Base-by-base conservation (phyloP, 1,140 invertebrate species). In the Elymnias hypermnestra region DNA sequence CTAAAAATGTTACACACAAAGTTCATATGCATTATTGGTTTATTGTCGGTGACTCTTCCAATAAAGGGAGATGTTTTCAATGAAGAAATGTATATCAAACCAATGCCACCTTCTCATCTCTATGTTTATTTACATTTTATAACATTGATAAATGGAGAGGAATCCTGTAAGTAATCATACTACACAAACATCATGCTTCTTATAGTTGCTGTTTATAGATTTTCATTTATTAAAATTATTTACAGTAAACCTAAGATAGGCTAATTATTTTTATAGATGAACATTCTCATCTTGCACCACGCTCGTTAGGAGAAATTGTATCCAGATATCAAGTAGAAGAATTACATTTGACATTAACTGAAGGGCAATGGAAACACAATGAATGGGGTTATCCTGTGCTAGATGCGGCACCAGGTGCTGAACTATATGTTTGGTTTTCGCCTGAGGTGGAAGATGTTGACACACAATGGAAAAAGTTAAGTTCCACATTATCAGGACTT, bases 381-480 rank as follows among this genome's bases (percentile, higher is more conserved):
- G 91, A 92, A 48, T 99, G 97, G 97, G 97, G 97, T 3, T 97
- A 98, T 87, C 92, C 95, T 17, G 90, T 94, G 21, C 79, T 92
- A 6, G 92, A 95, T 87, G 93, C 95, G 22, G 94, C 96, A 9
- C 93, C 96, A 15, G 98, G 98, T 23, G 96, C 95, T 12, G 95
- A 98, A 86, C 86, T 99, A 0, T 95, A 92, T 89, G 95, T 94
- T 0, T 98, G 96, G 96, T 98, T 99, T 79, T 88, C 87, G 22
- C 59, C 83, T 18, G 65, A 79, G 9, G 86, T 88, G 2, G 35
- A 43, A 36, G 70, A 89, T 69, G 89, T 98, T 9, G 91, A 98
- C 71, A 86, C 90, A 41, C 91, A 94, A 57, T 99, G 97, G 97
- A 92, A 91, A 60, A 91, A 94, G 52, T 78, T 99, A 22, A 94